Evolutionary conservation across 1,140 invertebrate species (phyloP).

Genomic region (Uloborus diversus): DNA sequence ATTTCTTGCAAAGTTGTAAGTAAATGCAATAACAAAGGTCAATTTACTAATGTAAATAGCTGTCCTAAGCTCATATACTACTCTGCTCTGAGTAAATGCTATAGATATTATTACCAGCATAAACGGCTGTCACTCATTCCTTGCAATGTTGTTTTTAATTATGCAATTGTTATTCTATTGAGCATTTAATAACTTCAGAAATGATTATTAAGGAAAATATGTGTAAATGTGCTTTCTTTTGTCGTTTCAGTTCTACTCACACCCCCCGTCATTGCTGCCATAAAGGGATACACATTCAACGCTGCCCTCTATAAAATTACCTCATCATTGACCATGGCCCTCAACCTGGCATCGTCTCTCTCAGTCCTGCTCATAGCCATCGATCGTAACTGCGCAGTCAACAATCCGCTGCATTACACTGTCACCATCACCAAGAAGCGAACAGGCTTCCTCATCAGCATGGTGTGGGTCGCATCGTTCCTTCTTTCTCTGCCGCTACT

Average conservation of each 20-base stretch:
- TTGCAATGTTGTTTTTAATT: no score
- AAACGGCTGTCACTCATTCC: not conserved
- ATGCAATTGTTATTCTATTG: not conserved
- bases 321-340: not conserved
- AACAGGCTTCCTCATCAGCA: constrained; percentile 9
- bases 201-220: not conserved
- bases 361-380: constrained; percentile 44
- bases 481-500: not conserved
- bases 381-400: constrained; percentile 48
- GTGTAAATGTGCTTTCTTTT: not conserved
- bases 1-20: constrained; percentile 36
- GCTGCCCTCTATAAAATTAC: constrained; percentile 1
- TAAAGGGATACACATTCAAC: not conserved
- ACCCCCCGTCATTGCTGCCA: constrained; percentile 13
- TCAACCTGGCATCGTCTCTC: constrained; percentile 22
- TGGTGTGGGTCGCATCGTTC: constrained; percentile 7
- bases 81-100: not conserved
- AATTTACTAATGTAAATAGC: not conserved
- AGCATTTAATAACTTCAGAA: not conserved
- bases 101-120: not conserved
- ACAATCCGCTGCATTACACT: constrained; percentile 49
- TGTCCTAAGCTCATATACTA: not conserved
- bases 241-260: not conserved
- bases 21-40: not conserved
- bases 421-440: constrained; percentile 42